Evolutionary conservation across 2,888 invertebrate genomes (phyloP), one percentile per base, ranked within the genome.

Genomic region (Ellobium chinense): DNA sequence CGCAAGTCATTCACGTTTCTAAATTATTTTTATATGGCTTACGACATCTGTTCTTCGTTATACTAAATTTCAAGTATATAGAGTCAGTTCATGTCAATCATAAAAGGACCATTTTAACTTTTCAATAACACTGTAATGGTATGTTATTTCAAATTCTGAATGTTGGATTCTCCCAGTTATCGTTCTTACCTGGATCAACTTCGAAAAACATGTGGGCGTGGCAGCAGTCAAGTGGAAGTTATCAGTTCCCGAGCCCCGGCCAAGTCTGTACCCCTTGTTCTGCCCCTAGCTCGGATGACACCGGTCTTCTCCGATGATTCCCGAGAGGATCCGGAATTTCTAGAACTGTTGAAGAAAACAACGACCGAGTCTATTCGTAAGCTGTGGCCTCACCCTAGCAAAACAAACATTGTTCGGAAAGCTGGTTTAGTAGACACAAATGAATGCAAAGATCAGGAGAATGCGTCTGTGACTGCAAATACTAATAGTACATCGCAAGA

Each of bases 281-380:
- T 79, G n/a, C 74, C 80, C 68, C 58, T 80, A 21, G 65, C 80
- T 31, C 60, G 80, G 36, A 74, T 74, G 74, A 80, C 80, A 29
- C 74, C 80, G 29, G 80, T 80, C 24, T 74, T 80, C 60, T 74
- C 74, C 24, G 80, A 80, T 65, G 80, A 80, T 27, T 68, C 66
- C 21, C 66, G 39, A 39, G 66, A 80, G 37, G 80, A 80, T 46
- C 80, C 80, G 18, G 80, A 80, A 29, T 80, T 74, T 66, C 24
- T 80, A 2, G 74, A 80, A 27, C 46, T 80, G 27, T 29, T 80
- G 46, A 74, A 74, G 39, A 80, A 80, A 24, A 80, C 80, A 34
- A 80, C 80, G 1, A 80, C 80, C n/a, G 80, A 80, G 46, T 73
- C 80, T 12, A 80, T 80, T 39, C 66, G 80, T 18, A 80, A 80